phyloP scores from a whole-genome alignment of 2,888 invertebrate genomes.

The Anticlea derivata region DNA sequence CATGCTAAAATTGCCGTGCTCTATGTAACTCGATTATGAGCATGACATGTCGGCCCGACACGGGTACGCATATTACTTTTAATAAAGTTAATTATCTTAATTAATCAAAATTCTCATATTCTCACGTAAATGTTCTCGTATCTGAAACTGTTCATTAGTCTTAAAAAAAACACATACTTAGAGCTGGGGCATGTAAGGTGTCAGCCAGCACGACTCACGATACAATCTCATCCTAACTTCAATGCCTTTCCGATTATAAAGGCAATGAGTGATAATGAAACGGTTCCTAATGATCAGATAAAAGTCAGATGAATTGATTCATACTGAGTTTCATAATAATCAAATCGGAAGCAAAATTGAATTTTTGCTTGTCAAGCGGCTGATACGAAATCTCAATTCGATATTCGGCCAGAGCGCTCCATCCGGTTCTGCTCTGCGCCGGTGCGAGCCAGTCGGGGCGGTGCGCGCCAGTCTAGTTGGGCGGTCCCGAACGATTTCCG shows the following conservation, averaged over 20 bases:
- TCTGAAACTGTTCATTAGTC: too few relatives aligned
- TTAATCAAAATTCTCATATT: neutral
- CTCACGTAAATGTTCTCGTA: too few relatives aligned
- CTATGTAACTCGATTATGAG: constrained; percentile 77
- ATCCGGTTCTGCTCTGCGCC: constrained; percentile 49
- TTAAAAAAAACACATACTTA: too few relatives aligned
- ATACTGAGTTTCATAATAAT: constrained; percentile 12
- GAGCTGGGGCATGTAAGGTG: too few relatives aligned
- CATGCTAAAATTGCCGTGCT: constrained; percentile 72
- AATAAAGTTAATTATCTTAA: constrained; percentile 21
- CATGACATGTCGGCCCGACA: constrained; percentile 57
- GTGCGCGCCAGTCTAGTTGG: constrained; percentile 50
- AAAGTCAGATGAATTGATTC: constrained; percentile 14
- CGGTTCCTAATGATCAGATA: constrained; percentile 7
- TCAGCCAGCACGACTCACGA: too few relatives aligned
- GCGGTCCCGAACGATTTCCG: constrained; percentile 56
- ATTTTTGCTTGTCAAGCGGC: constrained; percentile 20
- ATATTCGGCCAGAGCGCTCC: constrained; percentile 28
- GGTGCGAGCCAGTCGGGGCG: constrained; percentile 56
- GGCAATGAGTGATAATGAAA: neutral
- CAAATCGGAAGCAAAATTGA: constrained; percentile 5
- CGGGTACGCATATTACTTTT: constrained; percentile 31
- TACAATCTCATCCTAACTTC: neutral
- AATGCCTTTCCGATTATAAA: neutral
- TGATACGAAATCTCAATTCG: constrained; percentile 24